Conservation (phyloP, 2,797 vertebrate genomes). For the Merluccius polli region DNA sequence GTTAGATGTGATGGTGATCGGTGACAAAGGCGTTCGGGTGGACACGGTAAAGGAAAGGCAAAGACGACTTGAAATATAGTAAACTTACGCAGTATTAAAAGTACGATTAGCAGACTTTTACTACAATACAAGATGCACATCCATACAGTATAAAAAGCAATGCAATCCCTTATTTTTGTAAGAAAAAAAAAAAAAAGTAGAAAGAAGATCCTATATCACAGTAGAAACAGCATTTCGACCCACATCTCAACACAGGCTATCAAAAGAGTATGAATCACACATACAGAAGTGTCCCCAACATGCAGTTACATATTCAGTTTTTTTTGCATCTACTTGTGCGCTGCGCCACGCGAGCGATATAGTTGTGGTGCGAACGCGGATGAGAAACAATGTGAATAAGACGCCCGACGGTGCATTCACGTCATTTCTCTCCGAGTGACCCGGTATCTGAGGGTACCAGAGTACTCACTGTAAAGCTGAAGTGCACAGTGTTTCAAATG, state of each 20-base stretch:
- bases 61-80: background rate
- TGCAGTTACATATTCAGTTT: background rate
- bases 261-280: background rate
- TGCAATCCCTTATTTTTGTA: slow-evolving; percentile 32
- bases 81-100: background rate
- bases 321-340: background rate
- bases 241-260: background rate
- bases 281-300: background rate
- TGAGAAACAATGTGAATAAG: background rate
- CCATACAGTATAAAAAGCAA: slow-evolving; percentile 51
- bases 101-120: background rate
- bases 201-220: background rate
- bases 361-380: background rate
- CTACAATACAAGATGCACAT: slow-evolving; percentile 23
- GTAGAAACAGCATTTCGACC: background rate
- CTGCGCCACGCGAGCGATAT: background rate
- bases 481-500: background rate
- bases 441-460: background rate
- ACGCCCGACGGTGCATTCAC: background rate
- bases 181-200: background rate
- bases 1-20: slow-evolving; percentile 9
- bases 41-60: background rate
- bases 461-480: background rate
- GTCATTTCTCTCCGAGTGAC: background rate
- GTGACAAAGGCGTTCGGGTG: background rate